Conservation (phyloP, 2,888 invertebrate species). For the Eupeodes luniger region DNA sequence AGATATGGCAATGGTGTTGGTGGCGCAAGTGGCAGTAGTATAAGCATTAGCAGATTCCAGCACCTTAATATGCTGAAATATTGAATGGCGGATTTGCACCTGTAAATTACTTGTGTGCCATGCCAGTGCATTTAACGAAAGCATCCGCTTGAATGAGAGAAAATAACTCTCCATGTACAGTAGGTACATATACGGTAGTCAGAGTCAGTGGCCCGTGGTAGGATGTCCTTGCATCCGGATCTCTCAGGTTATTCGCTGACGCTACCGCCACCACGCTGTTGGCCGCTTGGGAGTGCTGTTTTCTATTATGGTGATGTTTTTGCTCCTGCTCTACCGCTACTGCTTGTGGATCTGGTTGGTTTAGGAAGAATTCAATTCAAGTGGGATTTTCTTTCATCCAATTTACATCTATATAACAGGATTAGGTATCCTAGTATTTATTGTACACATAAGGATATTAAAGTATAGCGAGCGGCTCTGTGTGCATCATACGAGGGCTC, state of each 20-base stretch:
- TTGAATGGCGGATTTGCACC: slow-evolving; percentile 74
- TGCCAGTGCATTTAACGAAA: slow-evolving; percentile 51
- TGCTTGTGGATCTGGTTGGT: slow-evolving; percentile 25
- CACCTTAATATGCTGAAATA: slow-evolving; percentile 70
- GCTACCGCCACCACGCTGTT: too few relatives aligned
- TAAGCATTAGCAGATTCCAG: not conserved
- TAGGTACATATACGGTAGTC: not conserved
- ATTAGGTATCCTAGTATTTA: slow-evolving; percentile 66
- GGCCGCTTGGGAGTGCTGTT: not conserved
- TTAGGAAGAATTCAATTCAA: slow-evolving; percentile 74
- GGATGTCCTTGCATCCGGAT: slow-evolving; percentile 28
- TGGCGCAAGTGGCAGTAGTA: slow-evolving; percentile 1
- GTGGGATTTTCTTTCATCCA: slow-evolving; percentile 74
- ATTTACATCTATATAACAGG: slow-evolving; percentile 75
- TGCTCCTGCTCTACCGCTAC: not conserved
- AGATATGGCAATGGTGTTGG: not conserved
- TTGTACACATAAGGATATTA: slow-evolving; percentile 53
- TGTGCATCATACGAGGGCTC: slow-evolving; percentile 7
- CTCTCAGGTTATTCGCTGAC: not conserved
- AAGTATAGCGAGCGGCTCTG: slow-evolving; percentile 7
- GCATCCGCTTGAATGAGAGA: slow-evolving; percentile 29
- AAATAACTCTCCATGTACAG: slow-evolving; percentile 32
- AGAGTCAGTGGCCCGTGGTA: slow-evolving; percentile 17
- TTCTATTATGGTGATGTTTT: not conserved
- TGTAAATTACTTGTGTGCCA: slow-evolving; percentile 66